Conservation (phyloP, 2,888 invertebrate species). For the Scotopteryx bipunctaria region DNA sequence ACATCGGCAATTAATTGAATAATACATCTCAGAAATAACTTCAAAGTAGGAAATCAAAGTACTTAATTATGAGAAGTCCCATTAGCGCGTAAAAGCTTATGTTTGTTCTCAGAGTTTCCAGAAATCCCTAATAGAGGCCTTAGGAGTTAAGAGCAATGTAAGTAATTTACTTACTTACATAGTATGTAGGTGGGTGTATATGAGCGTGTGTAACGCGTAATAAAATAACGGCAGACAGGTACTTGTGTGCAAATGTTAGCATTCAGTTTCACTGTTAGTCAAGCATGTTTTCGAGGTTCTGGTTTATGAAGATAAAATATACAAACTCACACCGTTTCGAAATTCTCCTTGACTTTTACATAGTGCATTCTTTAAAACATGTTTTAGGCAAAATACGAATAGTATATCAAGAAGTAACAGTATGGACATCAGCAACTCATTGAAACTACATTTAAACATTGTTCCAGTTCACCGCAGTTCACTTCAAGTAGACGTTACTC, state of each 20-base stretch:
- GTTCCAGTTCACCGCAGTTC: too few species aligned
- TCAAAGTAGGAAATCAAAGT: constrained; percentile 1
- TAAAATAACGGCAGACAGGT: constrained; percentile 16
- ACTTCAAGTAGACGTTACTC: too few species aligned
- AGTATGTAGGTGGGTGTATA: background rate
- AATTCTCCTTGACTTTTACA: constrained; percentile 33
- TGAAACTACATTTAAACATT: too few species aligned
- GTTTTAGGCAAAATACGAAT: background rate
- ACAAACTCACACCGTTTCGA: constrained; percentile 22
- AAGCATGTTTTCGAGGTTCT: constrained; percentile 21
- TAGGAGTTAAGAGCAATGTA: background rate
- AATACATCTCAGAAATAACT: background rate
- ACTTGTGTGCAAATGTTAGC: constrained; percentile 8
- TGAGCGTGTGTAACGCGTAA: background rate
- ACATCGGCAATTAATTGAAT: background rate
- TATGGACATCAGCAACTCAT: too few species aligned
- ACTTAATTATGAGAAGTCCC: background rate
- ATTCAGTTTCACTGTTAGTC: constrained; percentile 12
- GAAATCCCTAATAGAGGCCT: background rate
- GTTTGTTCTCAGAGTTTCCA: background rate
- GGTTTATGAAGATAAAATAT: constrained; percentile 23
- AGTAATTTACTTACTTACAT: too few species aligned
- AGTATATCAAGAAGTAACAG: too few species aligned
- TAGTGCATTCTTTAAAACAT: background rate
- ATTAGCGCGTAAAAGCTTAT: too few species aligned